phyloP scores from a whole-genome alignment of 2,113 vertebrate species.

The Protobothrops flavoviridis region DNA sequence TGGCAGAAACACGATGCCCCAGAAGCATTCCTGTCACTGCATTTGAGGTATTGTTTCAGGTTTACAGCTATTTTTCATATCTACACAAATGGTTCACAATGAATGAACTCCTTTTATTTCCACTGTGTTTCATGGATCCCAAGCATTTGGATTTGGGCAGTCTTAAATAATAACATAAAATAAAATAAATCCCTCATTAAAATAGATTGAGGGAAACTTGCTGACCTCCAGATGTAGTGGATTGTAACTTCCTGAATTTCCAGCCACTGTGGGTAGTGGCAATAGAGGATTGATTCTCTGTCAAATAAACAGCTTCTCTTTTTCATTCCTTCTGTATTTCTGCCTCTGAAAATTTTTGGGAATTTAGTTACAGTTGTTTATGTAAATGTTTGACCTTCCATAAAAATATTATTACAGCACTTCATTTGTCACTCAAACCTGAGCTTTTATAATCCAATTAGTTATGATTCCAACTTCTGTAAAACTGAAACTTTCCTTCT shows the following conservation, averaged over 20 bases:
- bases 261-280: not conserved
- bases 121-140: not conserved
- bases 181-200: not conserved
- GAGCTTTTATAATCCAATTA: conserved; percentile 42
- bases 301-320: conserved; percentile 30
- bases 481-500: not conserved
- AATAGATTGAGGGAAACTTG: not conserved
- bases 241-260: not conserved
- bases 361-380: conserved; percentile 50
- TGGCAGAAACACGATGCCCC: not conserved
- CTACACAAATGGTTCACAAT: not conserved
- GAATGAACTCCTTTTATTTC: not conserved
- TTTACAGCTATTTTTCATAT: not conserved
- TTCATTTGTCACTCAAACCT: conserved; percentile 46
- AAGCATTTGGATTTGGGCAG: not conserved
- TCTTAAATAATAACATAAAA: not conserved
- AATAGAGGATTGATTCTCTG: conserved; percentile 26
- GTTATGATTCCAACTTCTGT: not conserved
- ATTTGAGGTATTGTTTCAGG: not conserved
- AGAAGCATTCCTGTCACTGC: not conserved
- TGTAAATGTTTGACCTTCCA: conserved; percentile 33
- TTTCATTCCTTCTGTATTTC: conserved; percentile 36
- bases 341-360: conserved; percentile 33
- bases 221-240: not conserved
- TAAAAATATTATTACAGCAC: conserved; percentile 37